phyloP scores from a whole-genome alignment of 2,888 invertebrate genomes.

The Rhagium mordax region DNA sequence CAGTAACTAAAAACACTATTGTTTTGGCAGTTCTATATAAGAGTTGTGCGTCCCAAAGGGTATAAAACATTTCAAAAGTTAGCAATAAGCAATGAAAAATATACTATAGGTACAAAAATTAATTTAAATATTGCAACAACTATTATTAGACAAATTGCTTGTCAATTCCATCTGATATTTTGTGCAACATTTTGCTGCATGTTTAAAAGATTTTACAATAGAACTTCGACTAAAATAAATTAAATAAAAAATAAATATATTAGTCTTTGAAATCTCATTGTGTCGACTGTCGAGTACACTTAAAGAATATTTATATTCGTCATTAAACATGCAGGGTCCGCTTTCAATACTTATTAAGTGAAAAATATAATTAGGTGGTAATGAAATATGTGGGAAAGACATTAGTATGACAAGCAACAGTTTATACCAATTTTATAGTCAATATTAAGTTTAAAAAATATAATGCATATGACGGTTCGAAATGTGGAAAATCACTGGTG shows the following conservation, averaged over 20 bases:
- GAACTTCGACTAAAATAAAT: slow-evolving; percentile 34
- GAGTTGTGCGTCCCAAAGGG: slow-evolving; percentile 34
- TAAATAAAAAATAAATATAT: slow-evolving; percentile 41
- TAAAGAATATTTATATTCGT: not conserved
- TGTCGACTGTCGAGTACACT: not conserved
- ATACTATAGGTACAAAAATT: not conserved
- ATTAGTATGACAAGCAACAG: slow-evolving; percentile 2
- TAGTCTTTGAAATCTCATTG: slow-evolving; percentile 19
- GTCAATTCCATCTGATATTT: slow-evolving; percentile 31
- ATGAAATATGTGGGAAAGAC: not conserved
- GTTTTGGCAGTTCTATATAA: slow-evolving; percentile 29
- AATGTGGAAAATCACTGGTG: not conserved
- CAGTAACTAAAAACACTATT: slow-evolving; percentile 14
- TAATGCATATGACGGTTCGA: not conserved
- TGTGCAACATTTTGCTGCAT: slow-evolving; percentile 30
- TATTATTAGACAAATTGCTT: slow-evolving; percentile 10
- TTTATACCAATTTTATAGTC: slow-evolving; percentile 18
- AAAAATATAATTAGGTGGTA: slow-evolving; percentile 15
- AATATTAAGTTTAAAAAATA: not conserved
- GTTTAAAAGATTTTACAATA: slow-evolving; percentile 4
- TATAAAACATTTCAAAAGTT: slow-evolving; percentile 31
- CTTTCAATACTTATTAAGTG: not conserved
- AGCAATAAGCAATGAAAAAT: slow-evolving; percentile 34
- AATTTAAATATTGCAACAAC: slow-evolving; percentile 14
- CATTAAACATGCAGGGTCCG: slow-evolving; percentile 29